Base-by-base conservation (phyloP, 2,888 invertebrate genomes). In the Caenorhabditis sp. region DNA sequence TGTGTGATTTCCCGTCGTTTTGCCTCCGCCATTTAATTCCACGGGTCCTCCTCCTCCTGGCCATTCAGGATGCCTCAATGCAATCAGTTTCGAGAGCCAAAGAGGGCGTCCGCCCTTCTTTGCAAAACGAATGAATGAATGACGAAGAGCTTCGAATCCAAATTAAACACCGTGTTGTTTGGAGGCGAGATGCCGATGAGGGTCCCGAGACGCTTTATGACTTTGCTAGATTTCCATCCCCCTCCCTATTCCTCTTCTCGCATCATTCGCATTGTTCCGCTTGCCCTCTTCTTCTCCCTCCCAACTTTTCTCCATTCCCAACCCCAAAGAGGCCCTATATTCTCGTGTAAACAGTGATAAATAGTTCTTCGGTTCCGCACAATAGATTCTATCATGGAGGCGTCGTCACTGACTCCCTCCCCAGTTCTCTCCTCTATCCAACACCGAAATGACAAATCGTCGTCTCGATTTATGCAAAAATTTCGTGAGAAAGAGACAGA, bases 1-100 rank as follows among this genome's bases (percentile, higher is more conserved):
- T 76, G 76, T 76, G 76, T 76, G 76, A 76, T 76, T 76, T 67
- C 65, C 64, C 22, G n/a, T n/a, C n/a, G n/a, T n/a, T n/a, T n/a
- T n/a, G n/a, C n/a, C 55, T 15, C 28, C 56, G 20, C 47, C 61
- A 70, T 76, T 76, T 76, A 76, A 76, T 69, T 77, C 69, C 67
- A 20, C 58, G 32, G 64, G 56, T 50, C 71, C 67, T 61, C 28
- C 44, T 35, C 64, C 60, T 53, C 40, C 55, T 47, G 40, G 50
- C 61, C 11, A 24, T 55, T 35, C 51, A 37, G 26, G 13, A 44
- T 11, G 18, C 60, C 65, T 55, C 47, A 53, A 68, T 61, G 28
- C 69, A 69, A 69, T 77, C 77, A 76, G 64, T 64, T 72, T 72
- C 62, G 64, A 64, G 72, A 64, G 61, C n/a, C n/a, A n/a, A n/a